A percentile compares a stretch with the other conserved stretches of the same genome.
Conservation (phyloP, 1,140 invertebrate genomes). For the Hormaphis cornu region DNA sequence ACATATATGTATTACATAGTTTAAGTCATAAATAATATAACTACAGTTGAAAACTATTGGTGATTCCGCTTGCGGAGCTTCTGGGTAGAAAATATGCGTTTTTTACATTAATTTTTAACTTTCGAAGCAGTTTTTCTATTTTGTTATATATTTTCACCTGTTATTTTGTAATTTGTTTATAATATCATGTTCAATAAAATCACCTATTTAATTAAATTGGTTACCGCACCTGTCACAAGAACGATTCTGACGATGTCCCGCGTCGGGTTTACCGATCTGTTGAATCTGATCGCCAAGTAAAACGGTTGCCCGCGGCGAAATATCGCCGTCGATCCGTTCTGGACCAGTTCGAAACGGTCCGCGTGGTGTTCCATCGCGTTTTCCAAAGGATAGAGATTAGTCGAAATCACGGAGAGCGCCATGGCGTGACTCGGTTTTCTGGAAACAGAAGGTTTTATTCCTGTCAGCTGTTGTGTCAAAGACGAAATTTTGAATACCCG, state of each 20-base stretch:
- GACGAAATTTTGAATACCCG: too few relatives aligned
- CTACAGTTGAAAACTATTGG: too few relatives aligned
- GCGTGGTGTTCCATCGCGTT: slow-evolving; percentile 56
- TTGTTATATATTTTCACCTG: too few relatives aligned
- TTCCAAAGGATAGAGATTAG: slow-evolving; percentile 53
- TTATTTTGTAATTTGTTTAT: too few relatives aligned
- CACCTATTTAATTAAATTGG: too few relatives aligned
- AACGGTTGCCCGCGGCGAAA: slow-evolving; percentile 57
- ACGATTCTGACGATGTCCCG: slow-evolving; percentile 51
- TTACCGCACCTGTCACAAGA: slow-evolving; percentile 54
- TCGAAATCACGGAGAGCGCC: slow-evolving; percentile 44
- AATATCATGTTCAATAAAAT: too few relatives aligned
- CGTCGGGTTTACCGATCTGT: slow-evolving; percentile 46
- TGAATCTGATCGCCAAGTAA: slow-evolving; percentile 51
- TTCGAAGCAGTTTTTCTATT: too few relatives aligned
- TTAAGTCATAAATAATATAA: too few relatives aligned
- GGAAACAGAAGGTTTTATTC: neutral
- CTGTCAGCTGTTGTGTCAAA: neutral
- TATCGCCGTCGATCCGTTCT: slow-evolving; percentile 47
- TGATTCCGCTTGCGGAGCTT: too few relatives aligned
- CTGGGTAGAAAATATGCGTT: too few relatives aligned
- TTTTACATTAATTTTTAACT: too few relatives aligned
- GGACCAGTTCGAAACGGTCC: slow-evolving; percentile 52
- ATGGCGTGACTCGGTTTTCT: neutral
- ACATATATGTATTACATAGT: too few relatives aligned